Conservation (phyloP, 2,888 invertebrate genomes). For the Orchesellides sinensis region DNA sequence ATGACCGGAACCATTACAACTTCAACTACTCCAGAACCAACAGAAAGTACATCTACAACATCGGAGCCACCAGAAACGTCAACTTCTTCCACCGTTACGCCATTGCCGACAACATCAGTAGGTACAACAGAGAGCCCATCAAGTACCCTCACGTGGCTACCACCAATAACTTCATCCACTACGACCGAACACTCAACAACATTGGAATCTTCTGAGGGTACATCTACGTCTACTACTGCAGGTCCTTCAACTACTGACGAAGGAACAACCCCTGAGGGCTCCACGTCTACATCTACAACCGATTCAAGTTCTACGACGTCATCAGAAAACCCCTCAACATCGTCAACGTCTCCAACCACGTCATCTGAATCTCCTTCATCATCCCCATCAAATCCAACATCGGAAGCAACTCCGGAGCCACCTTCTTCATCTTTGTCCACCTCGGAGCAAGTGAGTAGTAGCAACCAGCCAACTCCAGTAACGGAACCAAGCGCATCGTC, state of each 20-base stretch:
- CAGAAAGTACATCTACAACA: too few relatives aligned
- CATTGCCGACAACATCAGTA: not conserved
- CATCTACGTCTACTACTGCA: not conserved
- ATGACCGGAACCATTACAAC: not conserved
- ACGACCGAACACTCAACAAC: not conserved
- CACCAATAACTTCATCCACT: too few relatives aligned
- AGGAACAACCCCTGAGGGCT: too few relatives aligned
- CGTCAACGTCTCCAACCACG: not conserved
- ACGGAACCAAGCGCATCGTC: not conserved
- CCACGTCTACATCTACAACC: not conserved
- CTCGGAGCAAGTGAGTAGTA: not conserved
- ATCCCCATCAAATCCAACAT: not conserved
- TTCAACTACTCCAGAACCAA: not conserved
- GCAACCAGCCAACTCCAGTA: not conserved
- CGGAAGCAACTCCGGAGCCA: not conserved
- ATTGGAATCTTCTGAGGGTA: not conserved
- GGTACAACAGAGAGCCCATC: too few relatives aligned
- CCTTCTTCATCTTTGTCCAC: conserved; percentile 13
- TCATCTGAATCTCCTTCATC: not conserved
- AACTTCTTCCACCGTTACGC: not conserved
- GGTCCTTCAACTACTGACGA: not conserved
- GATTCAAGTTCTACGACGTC: not conserved
- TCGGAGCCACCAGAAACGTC: too few relatives aligned
- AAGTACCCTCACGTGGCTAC: too few relatives aligned
- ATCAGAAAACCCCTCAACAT: not conserved